Base-by-base conservation (phyloP, 2,113 vertebrate species). In the Conger conger region DNA sequence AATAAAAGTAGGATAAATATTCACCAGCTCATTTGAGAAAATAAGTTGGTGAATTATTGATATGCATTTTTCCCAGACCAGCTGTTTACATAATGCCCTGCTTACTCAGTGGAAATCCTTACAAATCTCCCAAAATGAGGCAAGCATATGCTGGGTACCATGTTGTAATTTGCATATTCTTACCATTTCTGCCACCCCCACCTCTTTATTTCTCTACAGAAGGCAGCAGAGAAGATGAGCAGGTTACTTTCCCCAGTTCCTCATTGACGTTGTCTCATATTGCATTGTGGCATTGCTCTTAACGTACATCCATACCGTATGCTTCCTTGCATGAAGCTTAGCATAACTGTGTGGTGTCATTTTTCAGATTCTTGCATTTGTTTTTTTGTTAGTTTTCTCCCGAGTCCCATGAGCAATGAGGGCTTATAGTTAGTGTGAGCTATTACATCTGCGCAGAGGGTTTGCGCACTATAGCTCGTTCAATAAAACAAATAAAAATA, bases 161-260 rank as follows among this genome's bases (percentile, higher is more conserved):
- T 73, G 35, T 81, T 81, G 4, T 53, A n/a, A 82, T 37, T 16
- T 36, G 1, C 63, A 16, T 81, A 27, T 91, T 83, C 82, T 90
- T 89, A 89, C 87, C 88, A 90, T 83, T 79, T 89, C 36, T 89
- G 68, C 87, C 86, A 7, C 87, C 37, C 87, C 82, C 87, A 23
- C 57, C 76, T 92, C 93, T 91, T 91, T 93, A 90, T 91, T 91
- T 50, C 45, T 50, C 11, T 50, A 82, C 97, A 98, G 97, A 98
- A 91, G 94, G 87, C 94, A 94, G 95, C 92, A 95, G 89, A 95
- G 96, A 95, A 95, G 94, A 96, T 89, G 87, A 95, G 91, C 97
- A 99, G 98, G 97, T 99, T 95, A 95, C 91, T 93, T 90, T 68
- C 37, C 68, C 82, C 37, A 76, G 84, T 82, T 30, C 68, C 68